Evolutionary conservation across 1,140 invertebrate species (phyloP).

Genomic region (Macrotrachela quadricornifera): DNA sequence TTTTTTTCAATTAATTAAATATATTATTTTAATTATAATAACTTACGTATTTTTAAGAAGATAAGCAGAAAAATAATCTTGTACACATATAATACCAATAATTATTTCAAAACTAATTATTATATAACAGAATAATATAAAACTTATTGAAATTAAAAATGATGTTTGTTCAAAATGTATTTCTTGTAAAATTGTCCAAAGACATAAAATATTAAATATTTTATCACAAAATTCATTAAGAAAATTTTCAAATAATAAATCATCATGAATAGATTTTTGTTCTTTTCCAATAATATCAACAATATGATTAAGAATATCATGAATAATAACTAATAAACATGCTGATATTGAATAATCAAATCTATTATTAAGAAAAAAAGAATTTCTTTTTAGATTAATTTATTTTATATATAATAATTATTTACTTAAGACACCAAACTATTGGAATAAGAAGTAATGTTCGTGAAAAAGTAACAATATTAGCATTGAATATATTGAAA

Average conservation of each 20-base stretch:
- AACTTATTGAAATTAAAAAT: conserved; percentile 10
- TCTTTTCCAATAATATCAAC: conserved; percentile 20
- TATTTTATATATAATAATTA: conserved; percentile 3
- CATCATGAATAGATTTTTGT: conserved; percentile 15
- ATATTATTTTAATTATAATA: too few species aligned
- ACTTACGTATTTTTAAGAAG: conserved; percentile 4
- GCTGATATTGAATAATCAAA: conserved; percentile 13
- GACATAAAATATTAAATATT: conserved; percentile 20
- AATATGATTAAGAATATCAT: conserved; percentile 19
- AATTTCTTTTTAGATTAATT: background rate
- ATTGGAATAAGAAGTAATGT: conserved; percentile 17
- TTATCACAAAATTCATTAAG: conserved; percentile 23
- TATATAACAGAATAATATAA: conserved; percentile 11
- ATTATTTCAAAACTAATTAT: conserved; percentile 21
- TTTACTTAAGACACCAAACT: conserved; percentile 16
- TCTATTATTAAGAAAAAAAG: conserved; percentile 11
- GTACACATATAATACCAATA: conserved; percentile 20
- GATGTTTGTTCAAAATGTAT: conserved; percentile 17
- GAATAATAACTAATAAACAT: conserved; percentile 14
- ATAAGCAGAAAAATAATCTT: conserved; percentile 21
- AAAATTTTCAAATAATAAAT: conserved; percentile 18
- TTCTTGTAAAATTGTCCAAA: conserved; percentile 20
- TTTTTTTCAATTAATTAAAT: too few species aligned
- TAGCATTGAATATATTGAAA: conserved; percentile 15
- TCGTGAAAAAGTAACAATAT: conserved; percentile 16